Base-by-base conservation (phyloP, 1,140 invertebrate species). In the Drosophila pallidifrons region DNA sequence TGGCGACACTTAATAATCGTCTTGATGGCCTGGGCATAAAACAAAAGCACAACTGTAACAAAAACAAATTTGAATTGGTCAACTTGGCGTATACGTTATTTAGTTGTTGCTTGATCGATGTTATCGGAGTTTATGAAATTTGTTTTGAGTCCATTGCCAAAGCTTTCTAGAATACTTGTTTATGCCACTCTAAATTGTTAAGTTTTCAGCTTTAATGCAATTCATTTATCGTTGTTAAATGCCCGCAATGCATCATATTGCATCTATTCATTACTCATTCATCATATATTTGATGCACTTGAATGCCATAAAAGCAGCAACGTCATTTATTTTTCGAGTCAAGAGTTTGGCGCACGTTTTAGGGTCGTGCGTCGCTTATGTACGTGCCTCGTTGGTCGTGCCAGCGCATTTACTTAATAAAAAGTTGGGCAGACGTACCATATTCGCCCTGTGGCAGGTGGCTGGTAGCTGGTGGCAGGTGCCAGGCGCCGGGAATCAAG, bases 261-360 rank as follows among this genome's bases (percentile, higher is more conserved):
- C 35, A 52, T 43, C 15, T 15, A 45, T 51, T 38, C 52, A 30
- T 52, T 60, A 20, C 45, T 28, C 13, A 59, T 59, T 28, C 55
- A 51, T 54, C 43, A 52, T 47, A 51, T 30, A 69, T 49, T 59
- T 41, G 65, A 51, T 59, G 65, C 46, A 68, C 45, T 64, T 7
- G 61, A 65, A 55, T 45, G 41, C 25, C 55, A 59, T 70, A 79
- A 82, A 61, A 60, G 61, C 16, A 64, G 68, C 47, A 78, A 61
- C 38, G 81, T 60, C 76, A 54, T 79, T 71, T 75, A 71, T 67
- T 25, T 25, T 25, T 79, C 47, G 25, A 76, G 65, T 79, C 43
- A 72, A 64, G 71, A 67, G 61, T 78, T 70, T 77, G 76, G 54
- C 60, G 70, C 71, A 82, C 71, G 75, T 75, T 82, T 79, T 71